Evolutionary conservation across 2,888 invertebrate genomes (phyloP), one percentile per base, ranked within the genome.

Genomic region (Yponomeuta cagnagella): DNA sequence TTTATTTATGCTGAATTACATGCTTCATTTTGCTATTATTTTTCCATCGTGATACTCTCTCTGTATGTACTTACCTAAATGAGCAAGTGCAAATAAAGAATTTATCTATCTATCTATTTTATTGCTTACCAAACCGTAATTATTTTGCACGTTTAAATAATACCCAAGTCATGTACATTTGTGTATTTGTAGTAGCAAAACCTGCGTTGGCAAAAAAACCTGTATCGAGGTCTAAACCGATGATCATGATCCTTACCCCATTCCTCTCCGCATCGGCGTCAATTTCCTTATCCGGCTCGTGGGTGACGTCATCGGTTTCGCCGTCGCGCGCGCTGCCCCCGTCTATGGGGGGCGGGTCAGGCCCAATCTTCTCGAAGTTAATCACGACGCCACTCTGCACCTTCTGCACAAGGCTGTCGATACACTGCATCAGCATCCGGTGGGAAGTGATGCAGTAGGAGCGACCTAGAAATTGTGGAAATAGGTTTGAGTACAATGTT

Each of bases 321-420:
- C 93, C 93, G 0, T 93, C 93, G 33, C 80, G 82, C 71, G 81
- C 87, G 70, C 82, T 92, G 4, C 86, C 89, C 12, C 93, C 93
- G 58, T 95, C 94, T 63, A 95, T 86, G 0, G 95, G 94, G 3
- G 95, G 95, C 0, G 96, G 96, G 84, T 98, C 98, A 0, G 97
- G 96, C 0, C 98, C 98, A 74, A 98, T 96, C 86, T 98, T 99
- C 87, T 99, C 99, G 84, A 99, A 99, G 88, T 98, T 97, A 73
- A 99, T 96, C 33, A 99, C 99, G 65, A 99, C 99, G 0, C 99
- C 99, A 75, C 97, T 97, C 84, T 99, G 99, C 63, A 99, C 98
- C 90, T 99, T 99, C 85, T 98, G 98, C 15, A 99, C 98, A 70
- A 99, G 93, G 80, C 98, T 98, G 85, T 99, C 99, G 76, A 99